Percentiles rank a stretch among this genome's conserved stretches.
phyloP scores from a whole-genome alignment of 2,113 vertebrate species.

The Pygoscelis antarcticus region DNA sequence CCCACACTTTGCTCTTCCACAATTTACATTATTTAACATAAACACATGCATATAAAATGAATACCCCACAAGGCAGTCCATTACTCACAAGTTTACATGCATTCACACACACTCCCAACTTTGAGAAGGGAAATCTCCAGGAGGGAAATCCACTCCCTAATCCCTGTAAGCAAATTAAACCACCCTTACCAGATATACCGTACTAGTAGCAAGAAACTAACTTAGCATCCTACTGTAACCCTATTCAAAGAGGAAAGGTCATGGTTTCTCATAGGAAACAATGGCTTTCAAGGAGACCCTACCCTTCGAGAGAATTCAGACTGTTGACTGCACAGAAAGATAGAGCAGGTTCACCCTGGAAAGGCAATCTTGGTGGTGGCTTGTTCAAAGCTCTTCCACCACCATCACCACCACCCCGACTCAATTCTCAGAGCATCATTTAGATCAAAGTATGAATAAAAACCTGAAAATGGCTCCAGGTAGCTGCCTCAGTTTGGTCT shows the following conservation, averaged over 20 bases:
- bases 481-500: neutral
- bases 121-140: neutral
- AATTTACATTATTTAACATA: neutral
- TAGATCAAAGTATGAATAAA: neutral
- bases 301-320: neutral
- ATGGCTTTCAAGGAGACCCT: neutral
- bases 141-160: neutral
- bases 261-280: neutral
- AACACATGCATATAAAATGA: neutral
- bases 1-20: neutral
- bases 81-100: neutral
- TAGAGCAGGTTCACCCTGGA: neutral
- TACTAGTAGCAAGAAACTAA: neutral
- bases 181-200: neutral
- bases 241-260: neutral
- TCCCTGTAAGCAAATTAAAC: neutral
- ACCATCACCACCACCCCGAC: neutral
- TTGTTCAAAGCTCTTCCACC: neutral
- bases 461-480: neutral
- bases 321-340: neutral
- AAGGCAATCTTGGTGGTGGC: neutral
- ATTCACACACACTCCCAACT: neutral
- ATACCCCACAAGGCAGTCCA: neutral
- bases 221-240: neutral
- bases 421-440: neutral